A percentile compares a stretch with the other conserved stretches of the same genome.
Conservation (phyloP, 2,797 vertebrate genomes). For the Scolopax bukidnonensis region DNA sequence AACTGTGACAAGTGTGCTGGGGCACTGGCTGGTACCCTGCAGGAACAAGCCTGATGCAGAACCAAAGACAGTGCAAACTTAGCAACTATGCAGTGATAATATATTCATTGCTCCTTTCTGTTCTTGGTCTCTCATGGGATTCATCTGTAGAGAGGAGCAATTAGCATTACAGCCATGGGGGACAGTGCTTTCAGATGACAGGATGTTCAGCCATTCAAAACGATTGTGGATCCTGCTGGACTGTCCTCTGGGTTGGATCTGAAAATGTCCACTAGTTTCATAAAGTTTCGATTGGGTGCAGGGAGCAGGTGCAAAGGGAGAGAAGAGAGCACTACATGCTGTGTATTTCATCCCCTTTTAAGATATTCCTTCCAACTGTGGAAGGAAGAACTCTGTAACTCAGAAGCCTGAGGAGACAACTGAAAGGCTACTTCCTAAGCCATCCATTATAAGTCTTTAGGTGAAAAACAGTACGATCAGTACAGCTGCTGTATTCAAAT, state of each 20-base stretch:
- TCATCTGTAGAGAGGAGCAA: neutral
- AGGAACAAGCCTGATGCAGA: neutral
- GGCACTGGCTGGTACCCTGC: neutral
- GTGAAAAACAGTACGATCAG: fast-evolving
- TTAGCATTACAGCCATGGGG: fast-evolving
- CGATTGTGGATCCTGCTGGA: neutral
- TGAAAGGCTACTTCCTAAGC: neutral
- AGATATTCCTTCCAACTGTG: neutral
- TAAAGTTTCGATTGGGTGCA: neutral
- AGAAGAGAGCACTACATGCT: neutral
- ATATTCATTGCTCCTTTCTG: neutral
- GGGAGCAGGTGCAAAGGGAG: neutral
- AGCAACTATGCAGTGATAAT: neutral
- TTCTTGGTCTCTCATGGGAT: neutral
- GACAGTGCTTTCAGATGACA: neutral
- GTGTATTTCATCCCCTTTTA: neutral
- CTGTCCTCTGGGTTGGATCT: neutral
- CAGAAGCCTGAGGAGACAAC: fast-evolving
- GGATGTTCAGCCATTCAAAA: neutral
- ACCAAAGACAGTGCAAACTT: neutral
- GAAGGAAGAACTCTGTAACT: neutral
- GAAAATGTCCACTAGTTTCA: neutral
- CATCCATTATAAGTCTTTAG: neutral
- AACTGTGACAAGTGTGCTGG: neutral
- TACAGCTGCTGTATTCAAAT: neutral